These are phyloP conservation scores for Ceraclea dissimilis DNA, from an alignment of 2,888 invertebrate species.

Conservation along the genomic window DNA sequence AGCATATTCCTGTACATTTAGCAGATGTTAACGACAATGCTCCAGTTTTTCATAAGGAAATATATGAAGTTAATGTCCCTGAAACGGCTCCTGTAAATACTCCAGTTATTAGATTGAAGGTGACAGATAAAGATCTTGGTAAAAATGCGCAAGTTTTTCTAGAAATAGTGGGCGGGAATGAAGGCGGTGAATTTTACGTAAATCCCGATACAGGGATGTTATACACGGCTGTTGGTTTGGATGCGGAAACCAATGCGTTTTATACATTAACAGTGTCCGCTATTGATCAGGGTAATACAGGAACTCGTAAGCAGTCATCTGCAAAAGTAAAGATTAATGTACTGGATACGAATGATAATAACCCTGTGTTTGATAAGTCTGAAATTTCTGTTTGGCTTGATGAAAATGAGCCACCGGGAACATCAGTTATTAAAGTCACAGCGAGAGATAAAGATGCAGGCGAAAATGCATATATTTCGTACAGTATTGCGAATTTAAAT, in stretches of 20 bases:
- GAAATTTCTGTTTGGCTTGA: constrained; percentile 66
- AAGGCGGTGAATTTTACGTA: constrained; percentile 79
- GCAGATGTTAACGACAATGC: constrained; percentile 78
- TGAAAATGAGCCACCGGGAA: constrained; percentile 84
- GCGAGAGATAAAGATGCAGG: constrained; percentile 88
- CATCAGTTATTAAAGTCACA: constrained; percentile 72
- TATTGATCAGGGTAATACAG: constrained; percentile 78
- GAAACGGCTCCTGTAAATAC: constrained; percentile 87
- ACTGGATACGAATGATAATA: constrained; percentile 89
- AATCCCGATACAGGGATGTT: constrained; percentile 86
- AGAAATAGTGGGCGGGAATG: constrained; percentile 87
- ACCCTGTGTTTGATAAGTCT: constrained; percentile 74
- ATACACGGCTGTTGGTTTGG: constrained; percentile 72
- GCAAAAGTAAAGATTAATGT: constrained; percentile 86
- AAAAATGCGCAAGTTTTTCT: constrained; percentile 78
- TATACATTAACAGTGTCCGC: constrained; percentile 87
- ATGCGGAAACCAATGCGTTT: constrained; percentile 76
- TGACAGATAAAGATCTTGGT: constrained; percentile 77
- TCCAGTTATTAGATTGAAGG: constrained; percentile 79
- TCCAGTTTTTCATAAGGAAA: constrained; percentile 78
- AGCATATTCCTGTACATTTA: constrained; percentile 73
- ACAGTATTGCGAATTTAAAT: constrained; percentile 84
- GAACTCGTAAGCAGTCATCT: constrained; percentile 77
- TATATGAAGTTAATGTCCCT: constrained; percentile 79
- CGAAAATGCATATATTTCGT: constrained; percentile 92